Evolutionary conservation across 2,113 vertebrate species (phyloP).

Genomic region (Talpa occidentalis): DNA sequence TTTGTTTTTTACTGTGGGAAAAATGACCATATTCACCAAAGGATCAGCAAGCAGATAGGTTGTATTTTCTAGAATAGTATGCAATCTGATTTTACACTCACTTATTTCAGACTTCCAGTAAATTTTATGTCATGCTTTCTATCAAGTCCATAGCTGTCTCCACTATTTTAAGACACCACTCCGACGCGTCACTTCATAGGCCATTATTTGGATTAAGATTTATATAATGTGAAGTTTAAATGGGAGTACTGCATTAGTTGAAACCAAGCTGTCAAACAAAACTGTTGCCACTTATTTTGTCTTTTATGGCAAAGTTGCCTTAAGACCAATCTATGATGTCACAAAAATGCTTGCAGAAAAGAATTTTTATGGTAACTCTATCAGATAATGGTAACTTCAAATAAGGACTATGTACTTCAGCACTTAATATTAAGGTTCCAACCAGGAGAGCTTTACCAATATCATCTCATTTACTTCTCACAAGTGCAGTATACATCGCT

Average conservation of each 20-base stretch:
- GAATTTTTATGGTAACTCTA: not conserved
- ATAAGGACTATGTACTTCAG: not conserved
- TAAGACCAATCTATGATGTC: not conserved
- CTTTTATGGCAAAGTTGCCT: not conserved
- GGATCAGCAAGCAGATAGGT: not conserved
- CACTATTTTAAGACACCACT: not conserved
- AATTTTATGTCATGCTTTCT: not conserved
- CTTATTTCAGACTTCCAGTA: not conserved
- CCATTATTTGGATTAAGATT: not conserved
- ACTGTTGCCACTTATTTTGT: not conserved
- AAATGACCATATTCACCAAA: not conserved
- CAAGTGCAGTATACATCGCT: not conserved
- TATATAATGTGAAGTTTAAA: not conserved
- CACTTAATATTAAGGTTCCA: not conserved
- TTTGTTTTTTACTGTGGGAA: not conserved
- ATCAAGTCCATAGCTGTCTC: not conserved
- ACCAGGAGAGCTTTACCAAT: not conserved
- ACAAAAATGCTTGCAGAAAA: not conserved
- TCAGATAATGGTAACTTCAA: not conserved
- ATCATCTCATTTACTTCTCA: not conserved
- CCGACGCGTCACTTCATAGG: not conserved
- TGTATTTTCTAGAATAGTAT: not conserved
- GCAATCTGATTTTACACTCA: not conserved
- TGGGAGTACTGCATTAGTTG: not conserved
- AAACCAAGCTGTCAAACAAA: not conserved